A percentile compares a stretch with the other conserved stretches of the same genome.
These are phyloP conservation scores for Podarcis siculus DNA, from an alignment of 2,797 vertebrate species.

Conservation along the genomic window DNA sequence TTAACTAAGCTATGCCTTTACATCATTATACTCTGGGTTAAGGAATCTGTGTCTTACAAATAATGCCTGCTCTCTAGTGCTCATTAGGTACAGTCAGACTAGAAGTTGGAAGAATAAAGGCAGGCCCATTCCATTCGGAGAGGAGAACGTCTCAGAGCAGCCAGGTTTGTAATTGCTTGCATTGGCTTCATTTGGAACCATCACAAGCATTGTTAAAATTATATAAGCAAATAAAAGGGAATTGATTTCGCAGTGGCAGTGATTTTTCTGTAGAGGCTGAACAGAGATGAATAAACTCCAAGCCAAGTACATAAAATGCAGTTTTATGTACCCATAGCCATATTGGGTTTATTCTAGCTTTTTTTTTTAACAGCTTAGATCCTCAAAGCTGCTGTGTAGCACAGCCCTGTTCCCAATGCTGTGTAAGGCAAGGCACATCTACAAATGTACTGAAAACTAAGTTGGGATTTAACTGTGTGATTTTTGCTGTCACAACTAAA, in stretches of 20 bases:
- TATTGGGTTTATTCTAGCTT: background rate
- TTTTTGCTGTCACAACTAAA: background rate
- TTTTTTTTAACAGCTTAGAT: background rate
- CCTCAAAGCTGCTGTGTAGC: background rate
- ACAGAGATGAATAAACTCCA: conserved; percentile 14
- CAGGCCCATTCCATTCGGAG: conserved; percentile 93
- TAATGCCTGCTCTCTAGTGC: conserved; percentile 79
- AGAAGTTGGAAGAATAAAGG: conserved; percentile 93
- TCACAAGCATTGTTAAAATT: conserved; percentile 36
- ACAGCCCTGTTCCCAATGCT: background rate
- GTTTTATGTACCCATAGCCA: background rate
- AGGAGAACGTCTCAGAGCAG: conserved; percentile 90
- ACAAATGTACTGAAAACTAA: background rate
- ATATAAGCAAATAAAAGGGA: conserved; percentile 33
- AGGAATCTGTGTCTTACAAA: conserved; percentile 18
- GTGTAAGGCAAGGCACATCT: background rate
- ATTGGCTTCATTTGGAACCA: conserved; percentile 31
- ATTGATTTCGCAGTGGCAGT: background rate
- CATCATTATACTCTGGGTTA: conserved; percentile 6
- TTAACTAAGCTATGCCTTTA: conserved; percentile 32
- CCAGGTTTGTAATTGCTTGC: conserved; percentile 82
- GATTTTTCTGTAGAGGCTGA: conserved; percentile 12
- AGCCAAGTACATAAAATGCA: background rate
- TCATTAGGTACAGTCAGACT: conserved; percentile 90
- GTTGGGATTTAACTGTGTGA: background rate